A percentile compares a stretch with the other conserved stretches of the same genome.
Conservation (phyloP, 2,113 vertebrate species). For the Charina bottae region DNA sequence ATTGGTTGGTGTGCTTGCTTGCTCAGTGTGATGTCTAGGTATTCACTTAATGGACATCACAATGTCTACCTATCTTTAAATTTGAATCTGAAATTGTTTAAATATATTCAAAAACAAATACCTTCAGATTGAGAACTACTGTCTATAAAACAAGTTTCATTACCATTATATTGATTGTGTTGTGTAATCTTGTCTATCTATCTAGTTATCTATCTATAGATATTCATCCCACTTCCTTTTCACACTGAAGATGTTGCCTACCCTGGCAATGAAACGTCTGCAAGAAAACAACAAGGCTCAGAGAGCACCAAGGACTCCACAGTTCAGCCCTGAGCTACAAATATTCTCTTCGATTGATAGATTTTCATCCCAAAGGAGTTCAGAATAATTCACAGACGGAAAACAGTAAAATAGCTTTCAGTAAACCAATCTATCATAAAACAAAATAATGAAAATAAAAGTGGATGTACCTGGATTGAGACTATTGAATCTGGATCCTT, state of each 20-base stretch:
- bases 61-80: not conserved
- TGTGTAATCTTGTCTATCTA: not conserved
- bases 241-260: too few species aligned
- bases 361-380: not conserved
- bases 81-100: not conserved
- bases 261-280: too few species aligned
- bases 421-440: not conserved
- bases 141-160: not conserved
- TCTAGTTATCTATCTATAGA: not conserved
- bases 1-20: too few species aligned
- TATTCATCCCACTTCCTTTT: not conserved
- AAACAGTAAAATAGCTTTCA: not conserved
- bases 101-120: too few species aligned
- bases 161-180: not conserved
- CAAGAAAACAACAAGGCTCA: too few species aligned
- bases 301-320: too few species aligned
- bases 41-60: too few species aligned
- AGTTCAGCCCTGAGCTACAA: too few species aligned
- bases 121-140: too few species aligned
- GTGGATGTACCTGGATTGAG: not conserved
- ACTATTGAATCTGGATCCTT: not conserved
- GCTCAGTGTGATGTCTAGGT: too few species aligned
- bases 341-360: too few species aligned
- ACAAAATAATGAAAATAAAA: not conserved
- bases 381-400: not conserved